Base-by-base conservation (phyloP, 2,888 invertebrate genomes). In the Neria commutata region DNA sequence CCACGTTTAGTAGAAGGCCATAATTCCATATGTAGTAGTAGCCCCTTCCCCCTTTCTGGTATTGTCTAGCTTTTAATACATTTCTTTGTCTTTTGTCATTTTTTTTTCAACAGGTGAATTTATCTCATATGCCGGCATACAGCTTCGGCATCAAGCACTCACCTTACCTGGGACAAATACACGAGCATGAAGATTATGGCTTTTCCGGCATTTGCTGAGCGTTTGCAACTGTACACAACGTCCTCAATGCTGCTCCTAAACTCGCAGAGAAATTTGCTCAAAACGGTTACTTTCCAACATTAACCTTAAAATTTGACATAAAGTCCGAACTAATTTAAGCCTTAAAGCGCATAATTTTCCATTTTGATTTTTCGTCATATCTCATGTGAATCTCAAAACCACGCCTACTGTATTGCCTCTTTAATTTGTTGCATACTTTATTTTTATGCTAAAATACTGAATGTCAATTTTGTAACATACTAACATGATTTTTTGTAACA, bases 61-160 rank as follows among this genome's bases (percentile, higher is more conserved):
- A n/a, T n/a, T n/a, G n/a, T n/a, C 17, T 3, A 48, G 49, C 49
- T 37, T 50, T 19, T 11, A 6, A 50, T 37, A 23, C 37, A 17
- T 34, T 19, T 19, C n/a, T 4, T 60, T 21, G 23, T 24, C 6
- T 26, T 19, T 57, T 21, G 21, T 42, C 14, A 5, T 25, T 42
- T 16, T 29, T 51, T 1, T 57, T 42, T 33, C n/a, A 64, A 6
- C 77, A 90, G 90, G 85, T 88, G 54, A 83, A 84, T 67, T 84
- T 89, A 62, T 87, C 88, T 65, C 82, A 85, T 68, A 84, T 87
- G 65, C 88, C 88, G 58, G 86, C 89, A 34, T 89, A 89, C 72
- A 91, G 91, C 63, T 94, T 94, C 74, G 94, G 94, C 66, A 94
- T 94, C 72, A 91, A 90, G 80, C 94, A 94, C 81, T 94, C 93